phyloP scores from a whole-genome alignment of 35 echinoderm and acorn worm species.

The Lytechinus variegatus region DNA sequence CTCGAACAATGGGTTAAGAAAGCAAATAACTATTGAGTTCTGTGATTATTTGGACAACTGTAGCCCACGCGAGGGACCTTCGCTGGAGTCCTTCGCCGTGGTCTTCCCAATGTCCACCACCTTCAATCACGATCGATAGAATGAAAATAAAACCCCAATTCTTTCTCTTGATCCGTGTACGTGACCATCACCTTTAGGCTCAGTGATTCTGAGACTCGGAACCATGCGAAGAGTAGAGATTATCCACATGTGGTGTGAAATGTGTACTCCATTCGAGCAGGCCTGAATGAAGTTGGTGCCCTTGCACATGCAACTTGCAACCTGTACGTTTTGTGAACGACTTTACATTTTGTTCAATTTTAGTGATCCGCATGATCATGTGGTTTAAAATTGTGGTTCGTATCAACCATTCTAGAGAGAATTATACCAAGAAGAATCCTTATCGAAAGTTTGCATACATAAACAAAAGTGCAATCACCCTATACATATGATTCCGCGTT shows the following conservation, averaged over 20 bases:
- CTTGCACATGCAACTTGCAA: too few relatives aligned
- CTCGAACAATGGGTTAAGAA: not conserved
- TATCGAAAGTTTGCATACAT: too few relatives aligned
- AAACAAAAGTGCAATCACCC: too few relatives aligned
- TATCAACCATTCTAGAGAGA: too few relatives aligned
- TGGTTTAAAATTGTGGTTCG: too few relatives aligned
- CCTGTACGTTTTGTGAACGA: too few relatives aligned
- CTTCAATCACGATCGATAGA: not conserved
- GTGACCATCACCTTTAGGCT: not conserved
- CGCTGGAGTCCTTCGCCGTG: not conserved
- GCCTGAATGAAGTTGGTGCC: too few relatives aligned
- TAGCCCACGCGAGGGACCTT: not conserved
- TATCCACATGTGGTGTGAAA: not conserved
- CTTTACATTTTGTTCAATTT: too few relatives aligned
- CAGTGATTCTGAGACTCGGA: not conserved
- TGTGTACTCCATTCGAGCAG: not conserved
- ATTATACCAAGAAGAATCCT: too few relatives aligned
- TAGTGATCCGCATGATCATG: too few relatives aligned
- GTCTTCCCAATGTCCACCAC: not conserved
- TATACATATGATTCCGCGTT: too few relatives aligned
- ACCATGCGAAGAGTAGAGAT: not conserved
- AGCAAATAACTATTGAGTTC: not conserved
- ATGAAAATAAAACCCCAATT: not conserved
- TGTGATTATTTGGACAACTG: conserved; percentile 17
- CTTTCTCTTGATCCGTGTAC: not conserved